Evolutionary conservation across 2,113 vertebrate genomes (phyloP).

Genomic region (Podilymbus podiceps): DNA sequence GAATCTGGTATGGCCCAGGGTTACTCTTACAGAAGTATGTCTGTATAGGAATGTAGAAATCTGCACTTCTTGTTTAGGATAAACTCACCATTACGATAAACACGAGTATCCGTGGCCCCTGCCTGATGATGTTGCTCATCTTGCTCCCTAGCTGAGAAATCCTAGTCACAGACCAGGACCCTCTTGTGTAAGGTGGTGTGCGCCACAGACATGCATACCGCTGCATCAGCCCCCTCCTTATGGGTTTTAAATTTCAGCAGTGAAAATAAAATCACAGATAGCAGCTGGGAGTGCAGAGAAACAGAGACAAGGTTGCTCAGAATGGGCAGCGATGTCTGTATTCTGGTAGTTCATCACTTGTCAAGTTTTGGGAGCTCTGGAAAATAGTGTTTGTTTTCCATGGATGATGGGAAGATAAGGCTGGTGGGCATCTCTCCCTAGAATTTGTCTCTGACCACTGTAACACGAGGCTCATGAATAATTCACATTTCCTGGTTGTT

Average conservation of each 20-base stretch:
- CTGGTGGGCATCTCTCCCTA: neutral
- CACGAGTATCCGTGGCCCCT: neutral
- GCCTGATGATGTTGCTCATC: neutral
- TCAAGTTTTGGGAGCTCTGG: neutral
- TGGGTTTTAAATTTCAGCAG: neutral
- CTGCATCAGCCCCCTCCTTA: neutral
- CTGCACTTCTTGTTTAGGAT: neutral
- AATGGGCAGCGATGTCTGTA: neutral
- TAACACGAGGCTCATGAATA: neutral
- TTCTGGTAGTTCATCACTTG: neutral
- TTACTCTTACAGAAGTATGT: neutral
- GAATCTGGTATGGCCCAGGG: neutral
- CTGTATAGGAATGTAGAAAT: neutral
- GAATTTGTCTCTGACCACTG: neutral
- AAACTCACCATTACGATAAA: neutral
- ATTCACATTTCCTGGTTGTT: neutral
- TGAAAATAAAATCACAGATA: neutral
- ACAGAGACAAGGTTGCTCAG: neutral
- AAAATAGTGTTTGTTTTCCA: neutral
- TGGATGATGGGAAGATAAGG: neutral
- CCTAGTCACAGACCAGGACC: neutral
- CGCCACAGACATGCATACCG: fast-evolving
- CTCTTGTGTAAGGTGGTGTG: neutral
- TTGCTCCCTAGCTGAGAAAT: neutral
- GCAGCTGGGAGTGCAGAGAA: neutral